Conservation (phyloP, 2,888 invertebrate genomes). For the Drosophila aldrichi region DNA sequence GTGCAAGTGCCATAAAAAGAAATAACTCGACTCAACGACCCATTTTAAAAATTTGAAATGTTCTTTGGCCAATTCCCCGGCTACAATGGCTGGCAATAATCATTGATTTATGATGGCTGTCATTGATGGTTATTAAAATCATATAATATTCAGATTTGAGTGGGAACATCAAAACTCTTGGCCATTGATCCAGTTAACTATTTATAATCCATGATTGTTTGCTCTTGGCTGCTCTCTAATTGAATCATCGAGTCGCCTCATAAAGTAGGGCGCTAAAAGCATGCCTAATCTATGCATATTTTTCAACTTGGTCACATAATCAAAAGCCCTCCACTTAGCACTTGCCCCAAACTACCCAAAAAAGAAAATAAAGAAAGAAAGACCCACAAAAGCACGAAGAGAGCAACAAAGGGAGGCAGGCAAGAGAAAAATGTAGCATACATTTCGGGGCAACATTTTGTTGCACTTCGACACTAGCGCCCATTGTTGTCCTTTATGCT, state of each 20-base stretch:
- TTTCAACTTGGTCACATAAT: constrained; percentile 56
- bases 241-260: constrained; percentile 57
- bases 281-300: constrained; percentile 79
- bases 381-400: neutral
- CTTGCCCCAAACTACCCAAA: constrained; percentile 8
- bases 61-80: constrained; percentile 47
- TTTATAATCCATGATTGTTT: neutral
- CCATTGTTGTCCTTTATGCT: constrained; percentile 56
- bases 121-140: constrained; percentile 83
- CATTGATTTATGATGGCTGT: constrained; percentile 84
- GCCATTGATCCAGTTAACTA: neutral
- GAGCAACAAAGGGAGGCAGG: constrained; percentile 7
- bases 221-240: constrained; percentile 32
- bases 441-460: constrained; percentile 68
- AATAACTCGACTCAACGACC: constrained; percentile 60
- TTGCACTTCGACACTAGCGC: constrained; percentile 57
- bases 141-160: constrained; percentile 53
- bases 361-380: neutral
- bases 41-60: constrained; percentile 65
- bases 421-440: constrained; percentile 46
- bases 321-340: constrained; percentile 47
- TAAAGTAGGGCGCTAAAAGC: constrained; percentile 72
- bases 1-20: constrained; percentile 58
- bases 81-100: constrained; percentile 81
- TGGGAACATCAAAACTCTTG: neutral